These are phyloP conservation scores for Heterodera schachtii DNA, from an alignment of 1,140 invertebrate species.

Conservation along the genomic window DNA sequence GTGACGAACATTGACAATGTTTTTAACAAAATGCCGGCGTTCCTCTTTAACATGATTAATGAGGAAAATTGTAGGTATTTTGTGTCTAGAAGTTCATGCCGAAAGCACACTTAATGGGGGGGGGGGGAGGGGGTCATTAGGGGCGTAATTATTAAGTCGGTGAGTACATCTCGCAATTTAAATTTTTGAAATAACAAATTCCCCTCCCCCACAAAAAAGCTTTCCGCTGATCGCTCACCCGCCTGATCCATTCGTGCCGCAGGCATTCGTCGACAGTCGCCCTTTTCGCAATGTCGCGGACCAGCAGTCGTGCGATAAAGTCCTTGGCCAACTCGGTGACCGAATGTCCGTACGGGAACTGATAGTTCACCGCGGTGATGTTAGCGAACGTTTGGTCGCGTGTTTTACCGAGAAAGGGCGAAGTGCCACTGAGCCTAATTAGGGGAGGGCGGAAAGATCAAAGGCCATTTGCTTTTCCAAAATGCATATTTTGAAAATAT, in stretches of 20 bases:
- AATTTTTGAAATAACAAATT: not conserved
- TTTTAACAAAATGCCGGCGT: too few relatives aligned
- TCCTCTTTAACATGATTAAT: too few relatives aligned
- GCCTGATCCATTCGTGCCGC: conserved; percentile 74
- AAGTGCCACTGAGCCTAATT: conserved; percentile 70
- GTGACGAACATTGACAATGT: too few relatives aligned
- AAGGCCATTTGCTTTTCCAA: conserved; percentile 17
- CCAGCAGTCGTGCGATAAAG: conserved; percentile 70
- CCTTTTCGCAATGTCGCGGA: conserved; percentile 71
- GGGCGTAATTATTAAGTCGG: too few relatives aligned
- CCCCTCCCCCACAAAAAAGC: too few relatives aligned
- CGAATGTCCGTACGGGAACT: conserved; percentile 71
- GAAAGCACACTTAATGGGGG: too few relatives aligned
- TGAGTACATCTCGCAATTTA: too few relatives aligned
- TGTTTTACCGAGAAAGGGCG: conserved; percentile 71
- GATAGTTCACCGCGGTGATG: conserved; percentile 70
- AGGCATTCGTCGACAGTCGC: conserved; percentile 72
- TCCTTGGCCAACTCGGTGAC: conserved; percentile 70
- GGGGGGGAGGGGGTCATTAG: too few relatives aligned
- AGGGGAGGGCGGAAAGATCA: conserved; percentile 19
- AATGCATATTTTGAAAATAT: not conserved
- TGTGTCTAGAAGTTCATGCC: too few relatives aligned
- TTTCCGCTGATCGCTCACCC: conserved; percentile 60
- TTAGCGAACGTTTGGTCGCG: conserved; percentile 72
- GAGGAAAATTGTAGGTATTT: too few relatives aligned